Conservation (phyloP, 2,113 vertebrate species). For the Leptobrachium ailaonicum region DNA sequence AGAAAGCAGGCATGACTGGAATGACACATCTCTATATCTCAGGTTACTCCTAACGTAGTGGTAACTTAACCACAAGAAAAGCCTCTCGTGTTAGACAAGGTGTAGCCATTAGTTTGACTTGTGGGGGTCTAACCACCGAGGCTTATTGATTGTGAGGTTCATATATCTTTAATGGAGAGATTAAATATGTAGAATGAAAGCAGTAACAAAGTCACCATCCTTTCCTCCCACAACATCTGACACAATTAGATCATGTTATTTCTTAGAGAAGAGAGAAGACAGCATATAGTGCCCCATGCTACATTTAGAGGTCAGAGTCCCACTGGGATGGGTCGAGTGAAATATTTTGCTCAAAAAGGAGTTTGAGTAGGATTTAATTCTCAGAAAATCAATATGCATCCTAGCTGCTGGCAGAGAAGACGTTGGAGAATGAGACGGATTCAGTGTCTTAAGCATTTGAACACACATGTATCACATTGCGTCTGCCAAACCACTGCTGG, state of each 20-base stretch:
- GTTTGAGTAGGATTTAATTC: constrained; percentile 22
- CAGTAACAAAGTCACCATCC: constrained; percentile 56
- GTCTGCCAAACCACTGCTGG: constrained; percentile 71
- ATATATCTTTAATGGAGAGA: constrained; percentile 99
- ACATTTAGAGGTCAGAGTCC: constrained; percentile 4
- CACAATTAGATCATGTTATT: constrained; percentile 30
- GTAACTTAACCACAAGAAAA: constrained; percentile 81
- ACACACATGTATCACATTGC: constrained; percentile 37
- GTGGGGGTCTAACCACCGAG: constrained; percentile 80
- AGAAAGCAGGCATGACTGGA: constrained; percentile 10
- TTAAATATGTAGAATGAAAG: constrained; percentile 98
- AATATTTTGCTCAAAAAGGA: background rate
- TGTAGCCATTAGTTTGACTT: constrained; percentile 87
- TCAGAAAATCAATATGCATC: constrained; percentile 9
- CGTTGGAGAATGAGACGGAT: constrained; percentile 26
- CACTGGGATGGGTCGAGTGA: background rate
- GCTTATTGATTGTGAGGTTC: constrained; percentile 93
- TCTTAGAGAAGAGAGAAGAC: constrained; percentile 4
- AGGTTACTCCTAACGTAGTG: constrained; percentile 68
- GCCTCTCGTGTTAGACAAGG: constrained; percentile 88
- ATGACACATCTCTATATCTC: constrained; percentile 56
- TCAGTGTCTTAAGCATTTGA: constrained; percentile 15
- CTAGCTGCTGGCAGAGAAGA: constrained; percentile 15
- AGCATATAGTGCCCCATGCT: constrained; percentile 16
- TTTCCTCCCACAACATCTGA: constrained; percentile 12